Evolutionary conservation across 2,113 vertebrate species (phyloP), one percentile per base, ranked within the genome.

Genomic region (Chlamydotis undulata): DNA sequence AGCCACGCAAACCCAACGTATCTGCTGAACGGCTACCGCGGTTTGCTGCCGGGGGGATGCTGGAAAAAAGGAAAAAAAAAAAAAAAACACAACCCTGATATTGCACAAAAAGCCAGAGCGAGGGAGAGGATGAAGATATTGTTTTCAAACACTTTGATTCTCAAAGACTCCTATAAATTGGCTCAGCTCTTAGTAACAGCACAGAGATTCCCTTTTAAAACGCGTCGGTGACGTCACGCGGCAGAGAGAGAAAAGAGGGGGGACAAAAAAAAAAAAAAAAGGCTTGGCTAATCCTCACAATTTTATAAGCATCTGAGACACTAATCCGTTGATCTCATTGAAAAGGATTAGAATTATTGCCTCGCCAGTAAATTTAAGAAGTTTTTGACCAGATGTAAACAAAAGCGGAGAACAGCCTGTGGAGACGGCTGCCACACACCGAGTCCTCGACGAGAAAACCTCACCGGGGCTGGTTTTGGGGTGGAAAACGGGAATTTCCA

Each of bases 311-410:
- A 75, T 96, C 89, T 90, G 79, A 96, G 93, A 91, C 95, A 89
- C 94, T 97, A 97, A 97, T 96, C 96, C 78, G 6, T 82, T 96
- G 96, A 97, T 96, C 96, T 96, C 95, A 95, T 96, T 95, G 93
- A 69, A 77, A 94, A n/a, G 95, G 95, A 97, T 97, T 96, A 96
- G 93, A 90, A 93, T 91, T 82, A 96, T 47, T 93, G 94, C 53
- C 81, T 91, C 2, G 3, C 86, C 90, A 90, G 94, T 78, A 95
- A 91, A 90, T 93, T 93, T 91, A 57, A 94, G 87, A 55, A 87
- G 91, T 92, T 82, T 96, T 87, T 55, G 47, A 84, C 24, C 86
- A 94, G 82, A 91, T 73, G 43, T 86, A 81, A 97, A 94, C 88
- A 87, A 94, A 95, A 92, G 85, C 28, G 0, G 7, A 23, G 79